Evolutionary conservation across 2,888 invertebrate species (phyloP).

Genomic region (Chironomus riparius): DNA sequence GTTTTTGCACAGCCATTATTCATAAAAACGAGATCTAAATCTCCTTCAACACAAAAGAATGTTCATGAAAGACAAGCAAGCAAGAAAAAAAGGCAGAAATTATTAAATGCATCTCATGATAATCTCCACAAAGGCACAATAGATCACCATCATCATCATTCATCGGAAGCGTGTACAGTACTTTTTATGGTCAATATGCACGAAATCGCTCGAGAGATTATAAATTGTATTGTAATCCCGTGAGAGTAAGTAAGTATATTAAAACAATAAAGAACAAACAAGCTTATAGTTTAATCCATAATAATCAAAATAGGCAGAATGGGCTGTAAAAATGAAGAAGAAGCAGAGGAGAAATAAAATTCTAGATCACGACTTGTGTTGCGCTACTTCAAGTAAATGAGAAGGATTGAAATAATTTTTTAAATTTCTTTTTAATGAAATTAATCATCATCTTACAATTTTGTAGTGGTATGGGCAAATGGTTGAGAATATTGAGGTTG

Average conservation of each 20-base stretch:
- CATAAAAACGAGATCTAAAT: no score
- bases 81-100: no score
- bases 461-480: neutral
- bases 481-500: no score
- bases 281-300: neutral
- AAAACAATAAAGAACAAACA: neutral
- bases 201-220: neutral
- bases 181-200: neutral
- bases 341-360: no score
- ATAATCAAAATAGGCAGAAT: no score
- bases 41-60: no score
- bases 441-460: neutral
- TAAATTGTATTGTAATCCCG: neutral
- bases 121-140: neutral
- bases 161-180: neutral
- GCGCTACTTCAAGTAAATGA: neutral
- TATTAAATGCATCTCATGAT: neutral
- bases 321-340: no score
- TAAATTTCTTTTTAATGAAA: slow-evolving; percentile 8
- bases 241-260: neutral
- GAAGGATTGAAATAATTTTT: neutral
- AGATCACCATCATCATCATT: neutral
- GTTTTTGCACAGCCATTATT: no score
- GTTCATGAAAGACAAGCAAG: no score
- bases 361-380: neutral